Conservation (phyloP, 2,113 vertebrate genomes). For the Notothenia rossii region DNA sequence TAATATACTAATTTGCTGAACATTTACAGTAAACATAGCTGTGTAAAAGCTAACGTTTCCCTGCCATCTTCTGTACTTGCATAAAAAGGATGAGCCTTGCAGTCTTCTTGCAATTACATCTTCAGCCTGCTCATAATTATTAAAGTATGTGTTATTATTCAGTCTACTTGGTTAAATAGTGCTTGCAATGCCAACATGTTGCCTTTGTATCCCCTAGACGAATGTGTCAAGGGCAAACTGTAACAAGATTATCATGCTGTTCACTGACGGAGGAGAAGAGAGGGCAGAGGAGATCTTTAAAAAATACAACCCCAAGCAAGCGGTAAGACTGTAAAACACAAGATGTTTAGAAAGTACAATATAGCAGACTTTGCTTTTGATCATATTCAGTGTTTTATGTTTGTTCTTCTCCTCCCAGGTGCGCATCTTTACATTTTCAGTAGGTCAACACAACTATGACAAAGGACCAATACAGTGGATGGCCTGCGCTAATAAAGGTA, state of each 20-base stretch:
- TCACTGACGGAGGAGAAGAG: constrained; percentile 98
- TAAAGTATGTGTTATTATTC: not conserved
- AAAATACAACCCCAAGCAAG: constrained; percentile 91
- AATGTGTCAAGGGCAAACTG: constrained; percentile 94
- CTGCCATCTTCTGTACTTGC: not conserved
- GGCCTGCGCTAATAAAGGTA: constrained; percentile 98
- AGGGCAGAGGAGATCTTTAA: constrained; percentile 94
- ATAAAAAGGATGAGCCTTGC: not conserved
- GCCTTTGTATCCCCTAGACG: constrained; percentile 70
- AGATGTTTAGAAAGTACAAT: not conserved
- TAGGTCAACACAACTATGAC: constrained; percentile 98
- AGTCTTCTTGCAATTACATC: not conserved
- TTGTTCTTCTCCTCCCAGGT: constrained; percentile 81
- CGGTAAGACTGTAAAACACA: constrained; percentile 74
- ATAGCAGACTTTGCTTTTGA: not conserved
- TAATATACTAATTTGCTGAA: too few species aligned
- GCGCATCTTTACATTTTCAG: constrained; percentile 97
- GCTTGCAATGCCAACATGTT: not conserved
- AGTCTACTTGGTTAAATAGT: not conserved
- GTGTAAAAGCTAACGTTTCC: not conserved
- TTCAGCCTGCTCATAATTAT: not conserved
- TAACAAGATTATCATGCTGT: constrained; percentile 99
- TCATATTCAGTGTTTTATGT: not conserved
- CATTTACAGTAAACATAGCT: too few species aligned
- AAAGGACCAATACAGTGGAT: constrained; percentile 98